Percentiles rank a stretch among this genome's conserved stretches.
Conservation (phyloP, 2,888 invertebrate species). For the Ophion ventricosus region DNA sequence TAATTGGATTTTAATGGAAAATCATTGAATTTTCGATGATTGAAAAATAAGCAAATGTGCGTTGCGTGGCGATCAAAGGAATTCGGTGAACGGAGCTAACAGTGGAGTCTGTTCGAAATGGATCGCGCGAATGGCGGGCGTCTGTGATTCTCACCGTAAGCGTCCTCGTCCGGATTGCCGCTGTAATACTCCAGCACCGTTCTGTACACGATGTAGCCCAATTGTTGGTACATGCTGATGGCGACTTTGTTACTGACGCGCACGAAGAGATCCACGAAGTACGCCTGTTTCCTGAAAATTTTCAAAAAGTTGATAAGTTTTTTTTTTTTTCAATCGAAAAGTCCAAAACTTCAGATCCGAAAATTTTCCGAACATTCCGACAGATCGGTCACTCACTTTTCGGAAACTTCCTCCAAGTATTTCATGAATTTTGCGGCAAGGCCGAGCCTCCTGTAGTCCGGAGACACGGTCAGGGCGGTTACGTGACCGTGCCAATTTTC, state of each 20-base stretch:
- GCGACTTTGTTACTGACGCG: conserved; percentile 98
- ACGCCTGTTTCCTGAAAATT: conserved; percentile 93
- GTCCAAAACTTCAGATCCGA: background rate
- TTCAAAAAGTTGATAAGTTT: conserved; percentile 79
- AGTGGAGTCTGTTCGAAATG: background rate
- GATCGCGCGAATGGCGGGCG: conserved; percentile 16
- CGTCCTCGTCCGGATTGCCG: conserved; percentile 99
- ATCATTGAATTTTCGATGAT: too few species aligned
- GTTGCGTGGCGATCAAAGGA: background rate
- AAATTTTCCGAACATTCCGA: background rate
- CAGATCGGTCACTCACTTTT: conserved; percentile 87
- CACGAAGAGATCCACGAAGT: conserved; percentile 99
- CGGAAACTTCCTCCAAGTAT: conserved; percentile 97
- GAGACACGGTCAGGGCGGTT: conserved; percentile 98
- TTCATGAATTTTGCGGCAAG: conserved; percentile 97
- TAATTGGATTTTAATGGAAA: too few species aligned
- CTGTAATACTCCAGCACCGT: conserved; percentile 99
- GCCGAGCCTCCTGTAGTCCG: conserved; percentile 95
- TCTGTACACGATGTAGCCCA: conserved; percentile 98
- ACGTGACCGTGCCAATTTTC: conserved; percentile 99
- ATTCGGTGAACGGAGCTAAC: background rate
- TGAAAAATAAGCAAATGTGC: background rate
- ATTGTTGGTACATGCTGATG: conserved; percentile 97
- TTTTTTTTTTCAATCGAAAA: background rate
- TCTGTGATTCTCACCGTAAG: conserved; percentile 90